Evolutionary conservation across 2,113 vertebrate species (phyloP).

Genomic region (Pterocles gutturalis): DNA sequence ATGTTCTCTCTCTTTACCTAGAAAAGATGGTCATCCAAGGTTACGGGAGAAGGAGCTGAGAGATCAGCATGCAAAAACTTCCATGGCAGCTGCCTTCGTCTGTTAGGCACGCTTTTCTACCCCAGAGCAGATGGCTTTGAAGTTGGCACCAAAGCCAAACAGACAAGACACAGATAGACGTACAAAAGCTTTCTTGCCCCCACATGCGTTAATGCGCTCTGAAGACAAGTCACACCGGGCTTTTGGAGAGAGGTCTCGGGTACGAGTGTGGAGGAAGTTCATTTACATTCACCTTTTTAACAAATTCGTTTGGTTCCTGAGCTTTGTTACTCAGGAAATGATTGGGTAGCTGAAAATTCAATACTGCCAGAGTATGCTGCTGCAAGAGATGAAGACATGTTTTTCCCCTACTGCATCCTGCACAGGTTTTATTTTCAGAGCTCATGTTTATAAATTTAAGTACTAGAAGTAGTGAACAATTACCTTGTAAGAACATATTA

Average conservation of each 20-base stretch:
- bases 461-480: neutral
- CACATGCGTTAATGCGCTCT: neutral
- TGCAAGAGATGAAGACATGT: neutral
- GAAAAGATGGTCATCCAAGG: conserved; percentile 78
- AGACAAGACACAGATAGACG: neutral
- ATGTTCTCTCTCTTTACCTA: conserved; percentile 75
- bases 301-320: neutral
- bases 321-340: neutral
- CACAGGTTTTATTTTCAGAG: neutral
- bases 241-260: neutral
- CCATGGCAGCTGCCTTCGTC: conserved; percentile 69
- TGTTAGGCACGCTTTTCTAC: conserved; percentile 65
- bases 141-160: conserved; percentile 16
- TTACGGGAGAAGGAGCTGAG: conserved; percentile 52
- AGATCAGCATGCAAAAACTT: conserved; percentile 57
- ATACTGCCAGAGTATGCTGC: neutral
- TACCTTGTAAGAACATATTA: neutral
- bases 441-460: neutral
- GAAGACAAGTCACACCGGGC: neutral
- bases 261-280: neutral
- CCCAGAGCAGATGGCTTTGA: conserved; percentile 43
- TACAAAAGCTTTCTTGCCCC: neutral
- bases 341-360: neutral
- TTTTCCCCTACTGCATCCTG: neutral
- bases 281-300: neutral